A percentile compares a stretch with the other conserved stretches of the same genome.
Conservation (phyloP, 1,140 invertebrate species). For the Ladona fulva region DNA sequence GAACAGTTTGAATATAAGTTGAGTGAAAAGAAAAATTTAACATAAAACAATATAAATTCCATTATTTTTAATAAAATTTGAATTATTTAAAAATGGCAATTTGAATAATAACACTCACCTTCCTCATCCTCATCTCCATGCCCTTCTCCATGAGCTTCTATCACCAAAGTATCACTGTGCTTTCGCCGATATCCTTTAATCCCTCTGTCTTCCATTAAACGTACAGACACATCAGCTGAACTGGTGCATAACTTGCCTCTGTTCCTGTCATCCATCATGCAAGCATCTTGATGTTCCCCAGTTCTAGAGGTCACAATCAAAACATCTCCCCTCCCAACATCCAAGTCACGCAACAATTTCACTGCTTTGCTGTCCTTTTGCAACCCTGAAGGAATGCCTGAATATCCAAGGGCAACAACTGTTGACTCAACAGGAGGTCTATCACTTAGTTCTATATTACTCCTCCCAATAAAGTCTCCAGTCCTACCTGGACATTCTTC, state of each 20-base stretch:
- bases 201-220: neutral
- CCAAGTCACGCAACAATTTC: neutral
- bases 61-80: no score
- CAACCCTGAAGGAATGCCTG: neutral
- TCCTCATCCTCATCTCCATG: slow-evolving; percentile 32
- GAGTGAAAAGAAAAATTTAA: no score
- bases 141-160: slow-evolving; percentile 9
- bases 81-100: no score
- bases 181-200: slow-evolving; percentile 16
- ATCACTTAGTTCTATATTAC: neutral
- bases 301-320: neutral
- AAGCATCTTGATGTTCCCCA: neutral
- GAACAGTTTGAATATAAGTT: no score
- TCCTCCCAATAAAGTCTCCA: neutral
- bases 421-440: neutral
- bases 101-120: slow-evolving; percentile 27
- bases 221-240: neutral
- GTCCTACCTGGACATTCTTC: neutral
- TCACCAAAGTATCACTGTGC: slow-evolving; percentile 16
- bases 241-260: neutral
- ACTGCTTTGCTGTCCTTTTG: no score
- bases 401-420: neutral
- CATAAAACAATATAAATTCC: no score
- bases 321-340: no score
- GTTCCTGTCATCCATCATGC: no score